Conservation (phyloP, 2,113 vertebrate species). For the Tachysurus fulvidraco region DNA sequence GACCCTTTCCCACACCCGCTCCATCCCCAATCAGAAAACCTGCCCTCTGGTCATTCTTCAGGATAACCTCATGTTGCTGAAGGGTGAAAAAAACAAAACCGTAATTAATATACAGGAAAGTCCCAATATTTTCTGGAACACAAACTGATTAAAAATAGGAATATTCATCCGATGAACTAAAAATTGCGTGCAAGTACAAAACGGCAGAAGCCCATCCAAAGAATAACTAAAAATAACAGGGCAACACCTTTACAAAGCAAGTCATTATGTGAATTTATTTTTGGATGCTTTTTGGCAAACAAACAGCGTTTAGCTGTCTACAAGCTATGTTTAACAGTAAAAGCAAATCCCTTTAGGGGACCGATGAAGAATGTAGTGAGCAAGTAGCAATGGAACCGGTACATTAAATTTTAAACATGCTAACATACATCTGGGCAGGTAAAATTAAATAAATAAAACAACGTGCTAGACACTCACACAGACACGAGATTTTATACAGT, state of each 20-base stretch:
- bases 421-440: neutral
- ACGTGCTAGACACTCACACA: too few relatives aligned
- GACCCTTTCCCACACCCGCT: constrained; percentile 93
- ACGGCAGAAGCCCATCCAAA: neutral
- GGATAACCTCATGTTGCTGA: constrained; percentile 95
- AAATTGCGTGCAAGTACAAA: neutral
- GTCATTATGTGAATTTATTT: neutral
- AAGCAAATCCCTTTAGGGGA: neutral
- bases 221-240: neutral
- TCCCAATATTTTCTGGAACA: neutral
- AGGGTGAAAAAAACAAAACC: constrained; percentile 1
- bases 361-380: neutral
- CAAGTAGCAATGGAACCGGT: neutral
- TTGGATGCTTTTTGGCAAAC: neutral
- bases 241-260: neutral
- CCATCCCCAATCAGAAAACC: constrained; percentile 96
- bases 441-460: neutral
- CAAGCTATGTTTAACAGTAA: too few relatives aligned
- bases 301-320: neutral
- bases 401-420: neutral
- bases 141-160: neutral
- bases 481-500: neutral
- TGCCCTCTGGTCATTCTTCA: constrained; percentile 89
- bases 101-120: neutral
- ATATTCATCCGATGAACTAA: neutral